Evolutionary conservation across 2,888 invertebrate species (phyloP).

Genomic region (Heliothis peltigera): DNA sequence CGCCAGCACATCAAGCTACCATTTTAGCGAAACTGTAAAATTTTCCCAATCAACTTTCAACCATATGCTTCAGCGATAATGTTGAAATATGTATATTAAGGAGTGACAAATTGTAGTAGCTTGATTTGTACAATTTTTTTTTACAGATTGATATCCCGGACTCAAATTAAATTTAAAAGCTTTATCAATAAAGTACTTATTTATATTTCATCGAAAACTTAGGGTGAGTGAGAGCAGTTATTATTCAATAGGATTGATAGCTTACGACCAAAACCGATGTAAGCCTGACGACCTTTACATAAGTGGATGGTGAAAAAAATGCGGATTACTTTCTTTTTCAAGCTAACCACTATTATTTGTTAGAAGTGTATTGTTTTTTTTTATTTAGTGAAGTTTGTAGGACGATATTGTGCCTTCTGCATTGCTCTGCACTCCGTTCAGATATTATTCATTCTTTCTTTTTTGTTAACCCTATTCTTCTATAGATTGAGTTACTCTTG

Average conservation of each 20-base stretch:
- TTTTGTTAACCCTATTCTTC: too few species aligned
- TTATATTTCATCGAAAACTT: constrained; percentile 32
- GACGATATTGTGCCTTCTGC: not conserved
- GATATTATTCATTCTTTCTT: too few species aligned
- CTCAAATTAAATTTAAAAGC: constrained; percentile 8
- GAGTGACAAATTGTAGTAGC: too few species aligned
- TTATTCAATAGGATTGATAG: constrained; percentile 47
- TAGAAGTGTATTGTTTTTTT: constrained; percentile 21
- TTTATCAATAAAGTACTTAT: constrained; percentile 11
- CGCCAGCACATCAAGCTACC: too few species aligned
- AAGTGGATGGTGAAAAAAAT: constrained; percentile 42
- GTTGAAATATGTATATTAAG: too few species aligned
- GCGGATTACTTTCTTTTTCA: constrained; percentile 47
- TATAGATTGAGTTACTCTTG: too few species aligned
- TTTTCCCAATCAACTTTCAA: too few species aligned
- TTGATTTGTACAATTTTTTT: too few species aligned
- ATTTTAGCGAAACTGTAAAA: too few species aligned
- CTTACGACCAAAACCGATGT: constrained; percentile 26
- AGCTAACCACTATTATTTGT: constrained; percentile 28
- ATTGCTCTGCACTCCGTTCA: too few species aligned
- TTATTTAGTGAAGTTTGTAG: not conserved
- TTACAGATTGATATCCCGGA: not conserved
- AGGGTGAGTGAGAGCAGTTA: constrained; percentile 21
- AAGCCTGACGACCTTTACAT: constrained; percentile 38
- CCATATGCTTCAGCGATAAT: too few species aligned